Evolutionary conservation across 64 coral and sea anemone genomes (phyloP).

Genomic region (Orbicella faveolata): DNA sequence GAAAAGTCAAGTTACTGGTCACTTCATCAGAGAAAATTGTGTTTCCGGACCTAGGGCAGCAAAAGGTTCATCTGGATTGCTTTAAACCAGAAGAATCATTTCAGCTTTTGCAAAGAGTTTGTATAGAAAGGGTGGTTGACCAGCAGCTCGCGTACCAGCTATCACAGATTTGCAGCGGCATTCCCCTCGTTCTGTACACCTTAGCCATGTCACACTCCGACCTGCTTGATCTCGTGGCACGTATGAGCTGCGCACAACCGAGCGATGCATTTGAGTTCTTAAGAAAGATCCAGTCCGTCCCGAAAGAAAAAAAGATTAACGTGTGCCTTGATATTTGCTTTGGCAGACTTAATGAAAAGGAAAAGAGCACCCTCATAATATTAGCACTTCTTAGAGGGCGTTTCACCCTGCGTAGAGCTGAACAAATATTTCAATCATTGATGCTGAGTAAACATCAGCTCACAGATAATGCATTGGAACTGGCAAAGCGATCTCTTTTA

Average conservation of each 20-base stretch:
- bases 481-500: neutral
- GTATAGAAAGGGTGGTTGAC: neutral
- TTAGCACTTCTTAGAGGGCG: too few species aligned
- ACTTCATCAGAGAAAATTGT: neutral
- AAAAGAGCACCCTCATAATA: too few species aligned
- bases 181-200: too few species aligned
- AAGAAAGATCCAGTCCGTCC: neutral
- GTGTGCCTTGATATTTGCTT: too few species aligned
- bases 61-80: neutral
- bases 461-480: neutral
- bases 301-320: neutral
- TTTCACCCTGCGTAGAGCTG: too few species aligned
- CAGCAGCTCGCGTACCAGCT: neutral
- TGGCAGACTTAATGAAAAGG: too few species aligned
- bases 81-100: neutral
- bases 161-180: too few species aligned
- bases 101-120: neutral
- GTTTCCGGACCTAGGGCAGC: neutral
- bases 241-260: neutral
- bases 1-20: constrained; percentile 7
- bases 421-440: neutral
- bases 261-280: neutral
- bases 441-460: neutral
- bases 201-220: too few species aligned
- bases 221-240: too few species aligned